Base-by-base conservation (phyloP, 1,140 invertebrate genomes). In the Euwallacea fornicatus region DNA sequence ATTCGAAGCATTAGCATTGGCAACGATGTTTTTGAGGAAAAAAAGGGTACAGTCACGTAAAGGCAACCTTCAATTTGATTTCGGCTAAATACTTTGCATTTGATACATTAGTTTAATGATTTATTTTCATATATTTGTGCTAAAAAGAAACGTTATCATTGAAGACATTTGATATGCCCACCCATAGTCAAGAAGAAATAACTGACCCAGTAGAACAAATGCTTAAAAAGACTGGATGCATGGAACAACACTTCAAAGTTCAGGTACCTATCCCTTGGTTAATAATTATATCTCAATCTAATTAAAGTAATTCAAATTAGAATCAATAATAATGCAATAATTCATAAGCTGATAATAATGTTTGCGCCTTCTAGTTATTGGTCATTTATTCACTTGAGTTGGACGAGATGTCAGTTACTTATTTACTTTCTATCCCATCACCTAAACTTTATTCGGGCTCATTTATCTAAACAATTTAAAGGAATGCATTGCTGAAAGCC, bases 161-260 rank as follows among this genome's bases (percentile, higher is more conserved):
- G 13, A 50, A 50, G 9, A 2, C 16, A 56, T 16, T n/a, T 67
- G 62, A 44, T 56, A 74, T 74, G 73, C 69, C 75, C 15, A 42
- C 33, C 9, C 76, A 78, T 68, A 74, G 75, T 16, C 68, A 75
- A 68, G 58, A 77, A 63, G 78, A 78, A 74, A 77, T 80, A 46
- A 77, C 76, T 10, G 94, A 96, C 83, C 92, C 90, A 6, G 88
- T 96, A 0, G 93, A 94, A 74, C 83, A 84, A 61, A 93, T 95
- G 90, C 82, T 96, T 9, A 92, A 93, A 73, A 91, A 90, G 82
- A 92, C 93, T 21, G 94, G 93, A n/a, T 96, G 94, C 79, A 85
- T 93, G 44, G 87, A 96, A 78, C 83, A 93, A 69, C 94, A 96
- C 84, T 94, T 94, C 78, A 87, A 91, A 87, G 88, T 94, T 56